Base-by-base conservation (phyloP, 1,140 invertebrate species). In the Stegodyphus mimosarum region DNA sequence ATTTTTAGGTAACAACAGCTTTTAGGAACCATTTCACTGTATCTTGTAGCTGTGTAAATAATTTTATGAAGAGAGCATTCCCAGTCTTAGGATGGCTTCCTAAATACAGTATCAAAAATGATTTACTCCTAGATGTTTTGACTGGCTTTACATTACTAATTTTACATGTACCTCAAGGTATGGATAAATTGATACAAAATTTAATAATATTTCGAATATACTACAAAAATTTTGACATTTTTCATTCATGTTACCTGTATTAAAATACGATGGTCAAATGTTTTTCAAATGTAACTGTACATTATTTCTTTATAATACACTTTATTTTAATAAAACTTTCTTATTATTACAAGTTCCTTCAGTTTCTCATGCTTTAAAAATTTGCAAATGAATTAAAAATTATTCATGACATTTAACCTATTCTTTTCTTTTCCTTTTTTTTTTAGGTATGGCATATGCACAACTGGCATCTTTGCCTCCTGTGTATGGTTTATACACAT, bases 401-500 rank as follows among this genome's bases (percentile, higher is more conserved):
- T 33, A 33, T 3, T 1, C 33, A 33, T 33, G 3, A 1, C 3
- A 33, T 33, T 33, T 33, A 33, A 33, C 33, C 3, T 33, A 1
- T 33, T 33, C 3, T 33, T 33, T 33, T 33, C 3, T 33, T 33
- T 33, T 33, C 3, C 3, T 60, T 10, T 60, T 60, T 60, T 63
- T 74, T 63, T 11, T 55, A 86, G 85, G 96, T 83, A 96, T 98
- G 94, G 96, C 96, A 0, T 99, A 98, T 91, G 95, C 95, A 6
- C 91, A 98, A 77, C 90, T 99, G 66, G 96, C 95, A 0, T 95
- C 95, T 86, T 94, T 98, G 4, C 94, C 95, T 0, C 95, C 97
- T 0, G 94, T 98, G 48, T 93, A 95, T 79, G 98, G 98, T 5
- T 93, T 99, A 5, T 98, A 98, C 90, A 97, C 97, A 93, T 97